These are phyloP conservation scores for Alces alces DNA, from an alignment of 2,113 vertebrate genomes.

Conservation along the genomic window DNA sequence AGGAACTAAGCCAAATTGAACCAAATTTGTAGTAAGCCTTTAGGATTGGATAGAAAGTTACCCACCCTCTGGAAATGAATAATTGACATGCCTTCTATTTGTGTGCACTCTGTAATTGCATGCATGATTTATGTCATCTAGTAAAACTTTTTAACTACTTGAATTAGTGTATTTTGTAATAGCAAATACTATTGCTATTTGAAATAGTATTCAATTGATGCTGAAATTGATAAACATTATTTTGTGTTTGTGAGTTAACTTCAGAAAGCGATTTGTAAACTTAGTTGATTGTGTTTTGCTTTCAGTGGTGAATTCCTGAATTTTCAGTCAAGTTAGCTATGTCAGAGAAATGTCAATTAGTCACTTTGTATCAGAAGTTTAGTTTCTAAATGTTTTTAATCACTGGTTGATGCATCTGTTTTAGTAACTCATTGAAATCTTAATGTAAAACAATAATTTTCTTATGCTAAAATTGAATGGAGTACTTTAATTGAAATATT, in stretches of 20 bases:
- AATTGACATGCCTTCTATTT: neutral
- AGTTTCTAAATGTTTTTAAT: neutral
- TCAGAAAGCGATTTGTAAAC: neutral
- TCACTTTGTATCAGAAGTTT: conserved; percentile 15
- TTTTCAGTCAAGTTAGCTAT: neutral
- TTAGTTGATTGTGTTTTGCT: conserved; percentile 23
- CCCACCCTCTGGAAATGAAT: conserved; percentile 12
- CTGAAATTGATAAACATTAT: neutral
- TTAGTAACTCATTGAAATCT: neutral
- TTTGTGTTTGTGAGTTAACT: conserved; percentile 26
- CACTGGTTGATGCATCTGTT: neutral
- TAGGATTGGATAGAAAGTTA: neutral
- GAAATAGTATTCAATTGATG: neutral
- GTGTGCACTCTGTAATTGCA: neutral
- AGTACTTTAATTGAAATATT: neutral
- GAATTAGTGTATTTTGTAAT: neutral
- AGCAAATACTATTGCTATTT: neutral
- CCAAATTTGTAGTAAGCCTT: neutral
- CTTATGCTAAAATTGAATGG: neutral
- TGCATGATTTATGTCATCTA: neutral
- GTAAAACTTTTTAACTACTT: neutral
- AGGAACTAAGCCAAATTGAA: conserved; percentile 9
- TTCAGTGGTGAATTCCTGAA: conserved; percentile 1
- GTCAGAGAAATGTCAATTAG: neutral
- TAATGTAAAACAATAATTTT: neutral